A percentile compares a stretch with the other conserved stretches of the same genome.
Conservation (phyloP, 2,888 invertebrate species). For the Noctua janthina region DNA sequence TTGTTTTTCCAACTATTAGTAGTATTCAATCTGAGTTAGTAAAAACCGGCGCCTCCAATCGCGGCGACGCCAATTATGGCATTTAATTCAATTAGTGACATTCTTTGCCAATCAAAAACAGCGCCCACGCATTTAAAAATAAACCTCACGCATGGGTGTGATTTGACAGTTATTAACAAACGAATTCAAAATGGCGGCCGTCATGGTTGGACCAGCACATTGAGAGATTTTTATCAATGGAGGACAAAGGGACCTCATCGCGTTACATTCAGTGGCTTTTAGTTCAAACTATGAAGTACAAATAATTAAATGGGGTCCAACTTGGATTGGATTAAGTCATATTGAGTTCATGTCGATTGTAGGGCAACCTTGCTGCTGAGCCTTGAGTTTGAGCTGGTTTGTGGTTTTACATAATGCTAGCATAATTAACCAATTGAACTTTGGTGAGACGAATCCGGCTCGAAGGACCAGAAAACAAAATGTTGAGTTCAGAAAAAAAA, state of each 20-base stretch:
- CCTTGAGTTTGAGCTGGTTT: slow-evolving; percentile 19
- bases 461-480: slow-evolving; percentile 19
- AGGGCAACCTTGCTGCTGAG: slow-evolving; percentile 8
- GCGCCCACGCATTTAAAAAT: slow-evolving; percentile 46
- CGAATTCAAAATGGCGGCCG: slow-evolving; percentile 55
- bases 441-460: slow-evolving; percentile 6
- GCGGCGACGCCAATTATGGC: slow-evolving; percentile 4
- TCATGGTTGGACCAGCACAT: slow-evolving; percentile 43
- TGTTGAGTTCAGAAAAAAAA: neutral
- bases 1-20: neutral
- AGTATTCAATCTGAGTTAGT: slow-evolving; percentile 17
- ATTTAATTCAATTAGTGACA: slow-evolving; percentile 31
- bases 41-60: neutral
- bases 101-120: slow-evolving; percentile 18
- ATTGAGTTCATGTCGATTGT: slow-evolving; percentile 7
- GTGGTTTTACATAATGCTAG: slow-evolving; percentile 12
- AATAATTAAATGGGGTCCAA: slow-evolving; percentile 22
- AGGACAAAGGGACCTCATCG: slow-evolving; percentile 46
- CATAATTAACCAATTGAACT: neutral
- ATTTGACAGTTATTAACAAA: slow-evolving; percentile 58
- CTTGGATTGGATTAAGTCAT: slow-evolving; percentile 37
- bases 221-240: slow-evolving; percentile 61
- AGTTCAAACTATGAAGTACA: slow-evolving; percentile 21
- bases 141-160: slow-evolving; percentile 42
- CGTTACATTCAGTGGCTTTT: slow-evolving; percentile 43